Base-by-base conservation (phyloP, 2,888 invertebrate genomes). In the Folsomia candida region DNA sequence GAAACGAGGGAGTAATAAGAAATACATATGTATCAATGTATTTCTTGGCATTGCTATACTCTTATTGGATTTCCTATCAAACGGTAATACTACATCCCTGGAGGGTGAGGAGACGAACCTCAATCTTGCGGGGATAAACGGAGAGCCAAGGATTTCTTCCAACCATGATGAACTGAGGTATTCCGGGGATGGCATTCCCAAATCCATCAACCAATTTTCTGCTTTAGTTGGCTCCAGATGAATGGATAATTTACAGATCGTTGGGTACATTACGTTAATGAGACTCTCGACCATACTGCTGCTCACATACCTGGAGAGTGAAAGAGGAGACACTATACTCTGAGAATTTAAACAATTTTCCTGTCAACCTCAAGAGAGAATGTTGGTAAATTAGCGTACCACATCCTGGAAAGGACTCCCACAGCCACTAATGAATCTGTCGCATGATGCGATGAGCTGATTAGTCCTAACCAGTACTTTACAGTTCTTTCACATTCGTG, bases 381-480 rank as follows among this genome's bases (percentile, higher is more conserved):
- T 69, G n/a, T n/a, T n/a, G n/a, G n/a, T n/a, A n/a, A n/a, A n/a
- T 62, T 57, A 61, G 51, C 65, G 67, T 74, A 76, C 79, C 79
- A 79, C 22, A 78, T 74, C 62, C 79, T 68, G 20, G 79, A 71
- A 47, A 79, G 67, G 47, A 78, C 72, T 37, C 76, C 75, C n/a
- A 74, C 76, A 25, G 74, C 72, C 28, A 79, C 73, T 51, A 79
- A 63, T n/a, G 79, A 79, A 70, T 79, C 79, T 14, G 75, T 72
- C 69, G 78, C 76, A 75, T 79, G 79, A 74, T 78, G 78, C 2
- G 72, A 75, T 54, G 76, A 76, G 51, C 77, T 71, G 54, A 79
- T 79, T 64, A 79, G 61, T 28, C 79, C 79, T 20, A 79, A 69
- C 79, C 79, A 79, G 65, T 73, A 78, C 28, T 71, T 72, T 1